phyloP scores from a whole-genome alignment of 1,140 invertebrate species.

The Periplaneta americana region DNA sequence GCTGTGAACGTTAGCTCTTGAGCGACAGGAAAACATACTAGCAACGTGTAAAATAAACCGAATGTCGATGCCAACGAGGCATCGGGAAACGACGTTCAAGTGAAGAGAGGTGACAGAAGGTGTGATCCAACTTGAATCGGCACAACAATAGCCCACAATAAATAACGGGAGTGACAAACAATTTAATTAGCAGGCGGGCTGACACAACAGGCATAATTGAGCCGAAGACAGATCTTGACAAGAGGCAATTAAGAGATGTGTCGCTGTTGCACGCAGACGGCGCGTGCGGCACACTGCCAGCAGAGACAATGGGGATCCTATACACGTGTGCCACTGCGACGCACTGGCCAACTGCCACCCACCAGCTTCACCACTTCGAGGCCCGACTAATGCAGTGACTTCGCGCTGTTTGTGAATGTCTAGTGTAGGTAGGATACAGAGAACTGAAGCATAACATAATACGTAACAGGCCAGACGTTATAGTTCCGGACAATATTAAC shows the following conservation, averaged over 20 bases:
- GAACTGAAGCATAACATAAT: too few relatives aligned
- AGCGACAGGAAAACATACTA: too few relatives aligned
- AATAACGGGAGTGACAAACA: background rate
- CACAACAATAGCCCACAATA: background rate
- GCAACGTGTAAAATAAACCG: too few relatives aligned
- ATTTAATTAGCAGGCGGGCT: background rate
- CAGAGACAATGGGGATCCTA: background rate
- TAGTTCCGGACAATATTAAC: too few relatives aligned
- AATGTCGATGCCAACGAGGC: too few relatives aligned
- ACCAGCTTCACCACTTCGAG: background rate
- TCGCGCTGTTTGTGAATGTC: too few relatives aligned
- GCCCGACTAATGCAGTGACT: too few relatives aligned
- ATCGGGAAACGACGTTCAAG: too few relatives aligned
- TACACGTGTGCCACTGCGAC: background rate
- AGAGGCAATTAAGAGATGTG: background rate
- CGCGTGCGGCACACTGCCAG: background rate
- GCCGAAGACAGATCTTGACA: background rate
- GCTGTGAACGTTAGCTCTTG: too few relatives aligned
- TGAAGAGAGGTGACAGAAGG: too few relatives aligned
- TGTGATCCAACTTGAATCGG: background rate
- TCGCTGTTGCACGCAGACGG: background rate
- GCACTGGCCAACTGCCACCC: background rate
- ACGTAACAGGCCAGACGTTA: too few relatives aligned
- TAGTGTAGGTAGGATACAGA: too few relatives aligned
- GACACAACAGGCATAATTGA: background rate